phyloP scores from a whole-genome alignment of 2,888 invertebrate species.

The Epinotia brunnichana region DNA sequence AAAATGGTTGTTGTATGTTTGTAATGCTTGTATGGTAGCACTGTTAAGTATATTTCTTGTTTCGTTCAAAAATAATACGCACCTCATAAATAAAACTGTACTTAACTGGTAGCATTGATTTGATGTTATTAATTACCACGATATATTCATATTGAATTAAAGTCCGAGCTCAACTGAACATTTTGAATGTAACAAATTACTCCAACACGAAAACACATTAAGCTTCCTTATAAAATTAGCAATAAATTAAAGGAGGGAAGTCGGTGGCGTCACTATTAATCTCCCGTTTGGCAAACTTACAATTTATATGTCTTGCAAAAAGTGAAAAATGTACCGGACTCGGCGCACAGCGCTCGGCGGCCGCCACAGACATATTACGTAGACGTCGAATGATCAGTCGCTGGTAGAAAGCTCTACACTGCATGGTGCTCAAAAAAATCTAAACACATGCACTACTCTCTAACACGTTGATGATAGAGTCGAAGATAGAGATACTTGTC shows the following conservation, averaged over 20 bases:
- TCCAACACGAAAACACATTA: not conserved
- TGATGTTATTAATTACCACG: not conserved
- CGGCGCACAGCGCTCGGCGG: not conserved
- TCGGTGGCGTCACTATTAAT: slow-evolving; percentile 36
- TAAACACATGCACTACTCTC: too few relatives aligned
- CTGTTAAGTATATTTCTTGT: too few relatives aligned
- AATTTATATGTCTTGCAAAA: slow-evolving; percentile 22
- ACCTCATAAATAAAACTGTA: not conserved
- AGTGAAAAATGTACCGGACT: slow-evolving; percentile 21
- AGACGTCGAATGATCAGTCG: too few relatives aligned
- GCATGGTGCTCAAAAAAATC: too few relatives aligned
- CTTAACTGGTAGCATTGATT: not conserved
- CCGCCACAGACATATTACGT: not conserved
- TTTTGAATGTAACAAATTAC: slow-evolving; percentile 1
- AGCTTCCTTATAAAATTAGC: slow-evolving; percentile 27
- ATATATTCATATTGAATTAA: not conserved
- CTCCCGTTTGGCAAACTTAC: slow-evolving; percentile 34
- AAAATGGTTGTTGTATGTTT: too few relatives aligned
- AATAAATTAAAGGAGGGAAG: slow-evolving; percentile 33
- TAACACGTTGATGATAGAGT: too few relatives aligned
- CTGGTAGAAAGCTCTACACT: too few relatives aligned
- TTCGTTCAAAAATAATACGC: not conserved
- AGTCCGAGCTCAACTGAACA: not conserved
- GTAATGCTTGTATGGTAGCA: too few relatives aligned
- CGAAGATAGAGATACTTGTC: too few relatives aligned